Evolutionary conservation across 2,888 invertebrate genomes (phyloP).

Genomic region (Chironomus tentans): DNA sequence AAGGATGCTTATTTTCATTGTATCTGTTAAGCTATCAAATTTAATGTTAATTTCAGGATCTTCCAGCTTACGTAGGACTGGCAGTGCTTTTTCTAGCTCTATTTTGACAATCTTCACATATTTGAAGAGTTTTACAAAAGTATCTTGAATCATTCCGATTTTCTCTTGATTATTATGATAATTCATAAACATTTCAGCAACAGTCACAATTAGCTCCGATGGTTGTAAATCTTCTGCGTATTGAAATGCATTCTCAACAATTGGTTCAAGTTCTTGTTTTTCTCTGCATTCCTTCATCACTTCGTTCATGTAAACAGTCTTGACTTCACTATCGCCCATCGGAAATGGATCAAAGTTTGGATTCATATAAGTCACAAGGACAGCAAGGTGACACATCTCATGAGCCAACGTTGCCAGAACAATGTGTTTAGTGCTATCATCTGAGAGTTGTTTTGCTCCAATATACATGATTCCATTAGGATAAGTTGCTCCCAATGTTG

Average conservation of each 20-base stretch:
- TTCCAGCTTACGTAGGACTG: not conserved
- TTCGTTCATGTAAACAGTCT: not conserved
- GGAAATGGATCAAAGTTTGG: not conserved
- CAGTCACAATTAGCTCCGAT: not conserved
- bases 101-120: not conserved
- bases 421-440: no score
- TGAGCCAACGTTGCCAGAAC: not conserved
- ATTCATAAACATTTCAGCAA: not conserved
- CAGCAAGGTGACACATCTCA: not conserved
- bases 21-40: not conserved
- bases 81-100: not conserved
- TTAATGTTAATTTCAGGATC: not conserved
- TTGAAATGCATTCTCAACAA: not conserved
- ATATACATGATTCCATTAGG: no score
- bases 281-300: not conserved
- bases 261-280: not conserved
- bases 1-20: not conserved
- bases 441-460: no score
- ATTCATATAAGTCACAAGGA: not conserved
- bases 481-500: no score
- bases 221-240: not conserved
- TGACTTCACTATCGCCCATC: not conserved
- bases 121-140: not conserved
- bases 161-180: not conserved
- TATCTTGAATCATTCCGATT: not conserved